Percentiles rank a stretch among this genome's conserved stretches.
These are phyloP conservation scores for Lerema accius DNA, from an alignment of 1,140 invertebrate species.

Conservation along the genomic window DNA sequence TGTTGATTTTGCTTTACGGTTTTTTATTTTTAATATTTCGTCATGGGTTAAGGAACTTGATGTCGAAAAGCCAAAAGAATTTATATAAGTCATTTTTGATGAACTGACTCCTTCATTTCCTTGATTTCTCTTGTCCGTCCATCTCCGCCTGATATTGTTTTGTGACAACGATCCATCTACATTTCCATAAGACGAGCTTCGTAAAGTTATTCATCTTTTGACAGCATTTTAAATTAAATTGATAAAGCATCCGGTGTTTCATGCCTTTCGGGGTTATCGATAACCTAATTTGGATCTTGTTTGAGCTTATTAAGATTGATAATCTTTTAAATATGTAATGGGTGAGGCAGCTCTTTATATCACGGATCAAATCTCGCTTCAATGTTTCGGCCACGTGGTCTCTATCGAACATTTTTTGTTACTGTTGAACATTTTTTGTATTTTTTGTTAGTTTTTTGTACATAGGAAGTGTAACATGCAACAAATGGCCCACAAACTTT, in stretches of 20 bases:
- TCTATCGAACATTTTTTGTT: slow-evolving; percentile 28
- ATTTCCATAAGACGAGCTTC: slow-evolving; percentile 11
- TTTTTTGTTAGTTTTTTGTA: slow-evolving; percentile 35
- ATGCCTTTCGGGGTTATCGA: slow-evolving; percentile 16
- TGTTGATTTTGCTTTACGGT: not conserved
- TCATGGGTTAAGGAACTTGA: slow-evolving; percentile 11
- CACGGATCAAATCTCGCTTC: slow-evolving; percentile 6
- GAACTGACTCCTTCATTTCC: not conserved
- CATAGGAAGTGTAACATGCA: slow-evolving; percentile 27
- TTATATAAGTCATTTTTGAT: slow-evolving; percentile 10
- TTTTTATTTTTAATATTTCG: not conserved
- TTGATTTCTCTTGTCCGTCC: not conserved
- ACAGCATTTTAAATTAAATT: slow-evolving; percentile 26
- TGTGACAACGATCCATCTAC: slow-evolving; percentile 7
- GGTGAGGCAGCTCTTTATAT: slow-evolving; percentile 6
- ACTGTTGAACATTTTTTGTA: slow-evolving; percentile 37
- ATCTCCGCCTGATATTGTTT: slow-evolving; percentile 4
- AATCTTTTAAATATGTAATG: slow-evolving; percentile 8
- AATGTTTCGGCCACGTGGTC: slow-evolving; percentile 34
- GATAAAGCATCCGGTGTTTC: slow-evolving; percentile 23
- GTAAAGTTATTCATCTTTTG: slow-evolving; percentile 19
- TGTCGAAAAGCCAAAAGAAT: slow-evolving; percentile 3
- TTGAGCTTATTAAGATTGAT: slow-evolving; percentile 30
- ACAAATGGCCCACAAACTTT: slow-evolving; percentile 26
- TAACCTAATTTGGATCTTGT: slow-evolving; percentile 25